These are phyloP conservation scores for Chloropsis hardwickii DNA, from an alignment of 2,113 vertebrate genomes.

Conservation along the genomic window DNA sequence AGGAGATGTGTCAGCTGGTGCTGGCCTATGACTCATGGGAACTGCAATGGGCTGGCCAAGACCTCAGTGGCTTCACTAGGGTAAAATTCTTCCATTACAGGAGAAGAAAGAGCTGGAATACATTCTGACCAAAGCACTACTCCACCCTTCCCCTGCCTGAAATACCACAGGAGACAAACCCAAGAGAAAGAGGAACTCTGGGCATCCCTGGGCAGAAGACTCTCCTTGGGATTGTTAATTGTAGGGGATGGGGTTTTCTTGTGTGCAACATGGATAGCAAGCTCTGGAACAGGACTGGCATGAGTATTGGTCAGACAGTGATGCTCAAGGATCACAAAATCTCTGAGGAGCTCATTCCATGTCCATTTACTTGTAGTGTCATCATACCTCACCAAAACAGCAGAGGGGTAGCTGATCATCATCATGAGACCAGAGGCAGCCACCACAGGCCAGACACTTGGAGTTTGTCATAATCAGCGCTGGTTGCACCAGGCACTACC, in stretches of 20 bases:
- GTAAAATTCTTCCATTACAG: neutral
- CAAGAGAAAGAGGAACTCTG: neutral
- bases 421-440: neutral
- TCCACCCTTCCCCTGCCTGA: neutral
- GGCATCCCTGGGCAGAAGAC: neutral
- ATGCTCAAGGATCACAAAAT: neutral
- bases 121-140: neutral
- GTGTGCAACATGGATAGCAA: neutral
- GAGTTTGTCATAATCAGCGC: neutral
- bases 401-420: neutral
- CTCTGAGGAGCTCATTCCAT: neutral
- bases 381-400: neutral
- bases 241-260: neutral
- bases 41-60: neutral
- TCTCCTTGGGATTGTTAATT: neutral
- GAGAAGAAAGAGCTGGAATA: neutral
- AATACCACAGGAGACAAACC: neutral
- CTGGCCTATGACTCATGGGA: neutral
- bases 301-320: neutral
- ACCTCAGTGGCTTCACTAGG: neutral
- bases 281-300: neutral
- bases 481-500: neutral
- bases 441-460: too few relatives aligned
- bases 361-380: neutral
- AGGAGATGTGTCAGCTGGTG: neutral